A percentile compares a stretch with the other conserved stretches of the same genome.
phyloP scores from a whole-genome alignment of 2,888 invertebrate species.

The Notocelia uddmanniana region DNA sequence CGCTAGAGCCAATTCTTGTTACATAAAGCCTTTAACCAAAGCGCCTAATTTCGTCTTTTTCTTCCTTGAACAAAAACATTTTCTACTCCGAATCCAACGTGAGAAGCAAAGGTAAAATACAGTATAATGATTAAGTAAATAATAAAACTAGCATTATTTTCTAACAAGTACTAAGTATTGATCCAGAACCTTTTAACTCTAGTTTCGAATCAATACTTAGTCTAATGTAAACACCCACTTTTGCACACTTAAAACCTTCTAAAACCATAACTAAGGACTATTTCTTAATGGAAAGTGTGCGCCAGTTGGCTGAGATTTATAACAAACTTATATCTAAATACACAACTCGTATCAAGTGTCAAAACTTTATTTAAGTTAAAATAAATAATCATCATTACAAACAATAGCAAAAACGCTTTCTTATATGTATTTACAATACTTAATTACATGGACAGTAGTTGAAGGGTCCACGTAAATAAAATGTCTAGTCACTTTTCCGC shows the following conservation, averaged over 20 bases:
- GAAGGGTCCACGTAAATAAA: no score
- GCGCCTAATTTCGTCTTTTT: slow-evolving; percentile 9
- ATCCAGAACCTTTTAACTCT: not conserved
- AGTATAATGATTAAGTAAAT: not conserved
- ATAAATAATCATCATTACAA: slow-evolving; percentile 58
- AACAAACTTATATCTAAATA: slow-evolving; percentile 44
- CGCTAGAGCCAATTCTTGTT: no score
- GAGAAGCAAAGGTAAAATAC: slow-evolving; percentile 27
- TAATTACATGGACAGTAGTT: slow-evolving; percentile 30
- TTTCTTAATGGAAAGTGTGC: not conserved
- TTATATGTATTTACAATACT: slow-evolving; percentile 56
- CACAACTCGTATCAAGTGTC: slow-evolving; percentile 54
- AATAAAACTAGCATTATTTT: slow-evolving; percentile 5
- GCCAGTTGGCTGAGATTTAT: slow-evolving; percentile 6
- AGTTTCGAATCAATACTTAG: slow-evolving; percentile 9
- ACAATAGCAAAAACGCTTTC: slow-evolving; percentile 57
- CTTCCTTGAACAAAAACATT: not conserved
- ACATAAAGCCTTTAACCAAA: no score
- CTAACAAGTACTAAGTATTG: not conserved
- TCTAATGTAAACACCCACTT: slow-evolving; percentile 19
- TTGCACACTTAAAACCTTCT: slow-evolving; percentile 20
- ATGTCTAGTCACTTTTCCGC: no score
- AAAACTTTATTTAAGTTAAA: slow-evolving; percentile 62
- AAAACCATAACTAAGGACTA: not conserved
- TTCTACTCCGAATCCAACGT: not conserved